These are phyloP conservation scores for Arctopsyche grandis DNA, from an alignment of 1,140 invertebrate genomes.

Conservation along the genomic window DNA sequence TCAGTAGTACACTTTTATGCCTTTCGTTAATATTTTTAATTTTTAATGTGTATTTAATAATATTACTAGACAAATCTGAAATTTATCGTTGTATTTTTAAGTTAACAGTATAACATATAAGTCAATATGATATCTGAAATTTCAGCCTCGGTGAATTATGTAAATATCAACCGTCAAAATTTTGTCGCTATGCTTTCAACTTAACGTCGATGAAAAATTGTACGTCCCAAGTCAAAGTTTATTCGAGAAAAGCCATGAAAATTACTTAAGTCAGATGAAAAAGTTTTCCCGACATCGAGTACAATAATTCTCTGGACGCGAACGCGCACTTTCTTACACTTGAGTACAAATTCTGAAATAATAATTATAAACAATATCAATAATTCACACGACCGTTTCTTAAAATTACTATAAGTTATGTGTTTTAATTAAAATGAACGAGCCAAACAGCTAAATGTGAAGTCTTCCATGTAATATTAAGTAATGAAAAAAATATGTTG, in stretches of 20 bases:
- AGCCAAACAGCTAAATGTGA: too few relatives aligned
- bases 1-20: too few relatives aligned
- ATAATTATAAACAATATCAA: neutral
- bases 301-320: neutral
- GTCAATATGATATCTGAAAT: too few relatives aligned
- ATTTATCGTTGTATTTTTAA: too few relatives aligned
- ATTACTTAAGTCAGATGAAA: slow-evolving; percentile 29
- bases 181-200: slow-evolving; percentile 21
- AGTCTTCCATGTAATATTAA: neutral
- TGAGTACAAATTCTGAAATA: too few relatives aligned
- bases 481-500: slow-evolving; percentile 1
- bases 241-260: slow-evolving; percentile 8
- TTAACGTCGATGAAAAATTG: slow-evolving; percentile 27
- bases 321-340: neutral
- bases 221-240: neutral
- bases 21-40: too few relatives aligned
- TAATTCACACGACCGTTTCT: neutral
- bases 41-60: too few relatives aligned
- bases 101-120: too few relatives aligned
- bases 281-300: slow-evolving; percentile 24
- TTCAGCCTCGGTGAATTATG: neutral
- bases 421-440: neutral
- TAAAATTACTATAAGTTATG: neutral
- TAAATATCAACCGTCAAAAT: slow-evolving; percentile 16
- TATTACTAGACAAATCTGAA: too few relatives aligned